A percentile compares a stretch with the other conserved stretches of the same genome.
Evolutionary conservation across 92 coral and sea anemone species (phyloP).

Genomic region (Desmophyllum pertusum): DNA sequence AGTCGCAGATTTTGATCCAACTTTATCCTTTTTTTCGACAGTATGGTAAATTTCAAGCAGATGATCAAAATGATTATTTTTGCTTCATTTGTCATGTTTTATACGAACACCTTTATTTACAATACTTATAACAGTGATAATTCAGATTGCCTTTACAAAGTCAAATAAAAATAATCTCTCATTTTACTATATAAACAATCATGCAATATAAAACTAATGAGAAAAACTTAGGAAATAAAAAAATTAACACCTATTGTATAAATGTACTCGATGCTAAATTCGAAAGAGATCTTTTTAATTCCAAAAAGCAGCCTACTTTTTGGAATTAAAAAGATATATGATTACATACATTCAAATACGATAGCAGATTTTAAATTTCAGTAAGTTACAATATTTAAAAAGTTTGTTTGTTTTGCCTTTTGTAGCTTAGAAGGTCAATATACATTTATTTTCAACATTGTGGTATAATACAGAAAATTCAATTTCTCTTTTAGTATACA

Average conservation of each 20-base stretch:
- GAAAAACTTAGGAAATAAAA: neutral
- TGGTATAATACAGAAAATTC: neutral
- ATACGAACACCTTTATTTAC: slow-evolving; percentile 9
- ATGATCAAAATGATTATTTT: neutral
- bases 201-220: neutral
- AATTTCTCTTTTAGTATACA: neutral
- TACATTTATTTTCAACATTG: neutral
- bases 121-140: slow-evolving; percentile 13
- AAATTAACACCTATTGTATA: neutral
- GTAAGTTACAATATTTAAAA: neutral
- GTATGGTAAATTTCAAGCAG: neutral
- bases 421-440: neutral
- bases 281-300: neutral
- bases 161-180: slow-evolving; percentile 11
- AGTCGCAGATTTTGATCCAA: neutral
- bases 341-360: neutral
- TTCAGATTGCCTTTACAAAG: slow-evolving; percentile 14
- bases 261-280: neutral
- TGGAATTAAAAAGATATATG: neutral
- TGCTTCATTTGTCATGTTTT: slow-evolving; percentile 11
- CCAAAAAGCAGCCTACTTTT: neutral
- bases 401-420: neutral
- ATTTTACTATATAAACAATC: slow-evolving; percentile 33
- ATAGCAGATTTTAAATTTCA: neutral
- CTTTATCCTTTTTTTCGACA: too few species aligned